Conservation (phyloP, 2,888 invertebrate species). For the Chloromyia formosa region DNA sequence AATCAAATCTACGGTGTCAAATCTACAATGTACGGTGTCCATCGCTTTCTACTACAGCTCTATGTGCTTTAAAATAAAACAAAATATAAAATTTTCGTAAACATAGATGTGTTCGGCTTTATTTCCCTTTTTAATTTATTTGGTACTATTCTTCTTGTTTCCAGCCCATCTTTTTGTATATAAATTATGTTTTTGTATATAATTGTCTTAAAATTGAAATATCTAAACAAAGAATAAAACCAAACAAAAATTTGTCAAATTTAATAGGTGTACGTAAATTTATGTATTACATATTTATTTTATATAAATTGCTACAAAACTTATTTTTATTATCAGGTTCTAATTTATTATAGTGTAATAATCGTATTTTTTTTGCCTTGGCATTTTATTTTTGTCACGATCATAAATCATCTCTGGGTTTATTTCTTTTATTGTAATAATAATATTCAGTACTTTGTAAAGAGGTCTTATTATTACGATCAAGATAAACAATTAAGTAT, state of each 20-base stretch:
- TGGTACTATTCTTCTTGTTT: conserved; percentile 11
- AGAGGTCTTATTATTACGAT: neutral
- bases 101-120: conserved; percentile 26
- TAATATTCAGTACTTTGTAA: neutral
- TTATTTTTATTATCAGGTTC: conserved; percentile 21
- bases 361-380: conserved; percentile 13
- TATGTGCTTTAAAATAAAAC: neutral
- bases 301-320: conserved; percentile 41
- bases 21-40: too few species aligned
- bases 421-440: conserved; percentile 1
- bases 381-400: neutral
- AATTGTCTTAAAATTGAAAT: conserved; percentile 33
- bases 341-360: conserved; percentile 8
- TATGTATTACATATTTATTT: neutral
- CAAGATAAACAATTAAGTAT: neutral
- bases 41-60: too few species aligned
- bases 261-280: conserved; percentile 35
- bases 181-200: conserved; percentile 34
- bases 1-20: too few species aligned
- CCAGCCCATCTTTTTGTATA: conserved; percentile 29
- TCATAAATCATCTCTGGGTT: conserved; percentile 27
- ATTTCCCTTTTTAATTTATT: conserved; percentile 28
- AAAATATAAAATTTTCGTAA: conserved; percentile 9
- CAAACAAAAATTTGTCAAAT: conserved; percentile 18
- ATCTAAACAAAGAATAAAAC: conserved; percentile 26